These are phyloP conservation scores for Oceanites oceanicus DNA, from an alignment of 2,113 vertebrate species.

Conservation along the genomic window DNA sequence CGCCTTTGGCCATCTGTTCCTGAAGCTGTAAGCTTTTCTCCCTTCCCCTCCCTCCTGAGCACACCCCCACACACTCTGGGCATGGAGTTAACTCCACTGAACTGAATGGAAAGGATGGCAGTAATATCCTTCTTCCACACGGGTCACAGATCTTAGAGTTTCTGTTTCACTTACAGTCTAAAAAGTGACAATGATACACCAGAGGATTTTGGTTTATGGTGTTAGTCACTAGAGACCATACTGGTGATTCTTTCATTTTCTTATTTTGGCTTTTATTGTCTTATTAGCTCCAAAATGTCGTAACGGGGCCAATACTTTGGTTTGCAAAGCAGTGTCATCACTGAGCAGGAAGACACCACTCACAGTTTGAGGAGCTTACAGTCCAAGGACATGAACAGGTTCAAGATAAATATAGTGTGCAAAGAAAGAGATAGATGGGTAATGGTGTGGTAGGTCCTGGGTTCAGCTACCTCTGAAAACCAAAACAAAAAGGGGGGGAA, in stretches of 20 bases:
- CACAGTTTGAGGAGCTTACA: neutral
- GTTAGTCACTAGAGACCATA: neutral
- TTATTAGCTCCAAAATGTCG: neutral
- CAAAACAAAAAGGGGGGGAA: neutral
- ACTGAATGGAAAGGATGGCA: neutral
- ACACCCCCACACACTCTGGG: neutral
- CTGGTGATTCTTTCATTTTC: neutral
- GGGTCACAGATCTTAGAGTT: neutral
- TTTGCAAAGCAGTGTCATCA: neutral
- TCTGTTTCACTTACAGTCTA: neutral
- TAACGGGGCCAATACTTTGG: neutral
- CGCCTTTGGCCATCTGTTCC: slow-evolving; percentile 9
- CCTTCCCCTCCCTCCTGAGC: neutral
- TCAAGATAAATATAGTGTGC: neutral
- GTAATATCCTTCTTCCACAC: neutral
- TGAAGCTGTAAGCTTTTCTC: neutral
- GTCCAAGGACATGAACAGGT: neutral
- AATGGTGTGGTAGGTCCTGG: neutral
- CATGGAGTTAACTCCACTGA: neutral
- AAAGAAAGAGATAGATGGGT: neutral
- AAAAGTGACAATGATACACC: neutral
- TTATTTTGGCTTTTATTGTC: neutral
- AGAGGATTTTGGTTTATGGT: neutral
- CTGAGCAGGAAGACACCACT: neutral
- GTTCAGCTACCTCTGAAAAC: neutral